A percentile compares a stretch with the other conserved stretches of the same genome.
Conservation (phyloP, 2,113 vertebrate species). For the Tragelaphus strepsiceros region DNA sequence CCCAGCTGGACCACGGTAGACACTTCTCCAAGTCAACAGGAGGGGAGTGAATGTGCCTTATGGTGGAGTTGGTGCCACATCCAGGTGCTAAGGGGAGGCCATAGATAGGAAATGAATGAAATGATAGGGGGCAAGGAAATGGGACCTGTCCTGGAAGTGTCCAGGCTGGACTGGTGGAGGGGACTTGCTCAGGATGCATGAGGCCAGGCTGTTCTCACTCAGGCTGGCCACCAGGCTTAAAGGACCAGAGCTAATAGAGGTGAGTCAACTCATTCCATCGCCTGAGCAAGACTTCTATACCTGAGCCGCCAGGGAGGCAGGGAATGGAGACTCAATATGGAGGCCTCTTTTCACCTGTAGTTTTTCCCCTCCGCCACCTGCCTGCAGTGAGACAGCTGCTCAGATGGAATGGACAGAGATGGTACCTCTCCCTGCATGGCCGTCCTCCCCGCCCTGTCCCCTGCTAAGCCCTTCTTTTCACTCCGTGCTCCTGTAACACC, state of each 20-base stretch:
- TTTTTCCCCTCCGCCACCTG: not conserved
- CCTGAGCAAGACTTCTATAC: not conserved
- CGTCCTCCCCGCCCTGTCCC: not conserved
- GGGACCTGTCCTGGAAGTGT: no score
- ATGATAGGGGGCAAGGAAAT: not conserved
- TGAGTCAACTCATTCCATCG: not conserved
- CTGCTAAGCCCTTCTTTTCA: not conserved
- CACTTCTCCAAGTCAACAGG: no score
- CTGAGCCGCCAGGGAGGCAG: not conserved
- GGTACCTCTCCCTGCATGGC: not conserved
- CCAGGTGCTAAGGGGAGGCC: not conserved
- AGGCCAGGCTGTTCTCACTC: not conserved
- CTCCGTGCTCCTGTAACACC: not conserved
- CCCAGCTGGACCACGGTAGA: not conserved
- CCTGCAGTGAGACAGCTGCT: not conserved
- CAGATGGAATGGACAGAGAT: not conserved
- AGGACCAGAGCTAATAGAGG: not conserved
- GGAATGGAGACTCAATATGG: not conserved
- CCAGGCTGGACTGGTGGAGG: not conserved
- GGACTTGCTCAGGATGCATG: not conserved
- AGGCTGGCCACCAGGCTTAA: not conserved
- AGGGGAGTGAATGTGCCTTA: not conserved
- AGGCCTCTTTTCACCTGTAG: not conserved
- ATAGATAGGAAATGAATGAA: not conserved
- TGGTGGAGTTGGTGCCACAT: not conserved